Base-by-base conservation (phyloP, 2,113 vertebrate genomes). In the Dicaeum eximium region DNA sequence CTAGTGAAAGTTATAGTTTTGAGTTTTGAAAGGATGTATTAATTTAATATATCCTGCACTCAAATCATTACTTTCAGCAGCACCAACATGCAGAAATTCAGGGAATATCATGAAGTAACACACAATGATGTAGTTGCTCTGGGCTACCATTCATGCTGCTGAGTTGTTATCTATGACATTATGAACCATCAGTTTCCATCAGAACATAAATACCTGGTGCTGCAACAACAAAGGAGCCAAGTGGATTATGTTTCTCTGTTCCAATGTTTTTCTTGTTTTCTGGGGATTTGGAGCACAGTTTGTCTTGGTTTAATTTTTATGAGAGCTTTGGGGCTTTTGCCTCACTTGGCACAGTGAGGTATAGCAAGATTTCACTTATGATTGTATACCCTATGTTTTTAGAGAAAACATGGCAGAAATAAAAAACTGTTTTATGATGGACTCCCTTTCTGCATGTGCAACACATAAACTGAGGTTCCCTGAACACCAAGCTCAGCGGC, bases 281-380 rank as follows among this genome's bases (percentile, higher is more conserved):
- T 83, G 42, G 69, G 82, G 79, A 94, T 93, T 90, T 91, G 85
- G 33, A 83, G 60, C 21, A 60, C 72, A 17, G 77, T 93, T 93
- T 95, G 80, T 93, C 94, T 96, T 95, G 54, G 54, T 96, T 94
- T 94, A 90, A 92, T 92, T 96, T 96, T 92, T 90, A 51, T 53
- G 56, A 95, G 81, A 53, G 67, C 60, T 88, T 86, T 92, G 67
- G 48, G 60, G 20, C 48, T 92, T 77, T 84, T 71, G 17, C 80
- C 75, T 84, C 61, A 35, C 80, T 83, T 71, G 72, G 60, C 27
- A 31, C 71, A 51, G 56, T 90, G 44, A 66, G 56, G 33, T 64
- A 88, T 40, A 80, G 75, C 57, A 40, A 78, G 71, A 67, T 47
- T 90, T 96, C 69, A 60, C 51, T 88, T 71, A 19, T 78, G 71